Base-by-base conservation (phyloP, 1,140 invertebrate genomes). In the Hirudo medicinalis region DNA sequence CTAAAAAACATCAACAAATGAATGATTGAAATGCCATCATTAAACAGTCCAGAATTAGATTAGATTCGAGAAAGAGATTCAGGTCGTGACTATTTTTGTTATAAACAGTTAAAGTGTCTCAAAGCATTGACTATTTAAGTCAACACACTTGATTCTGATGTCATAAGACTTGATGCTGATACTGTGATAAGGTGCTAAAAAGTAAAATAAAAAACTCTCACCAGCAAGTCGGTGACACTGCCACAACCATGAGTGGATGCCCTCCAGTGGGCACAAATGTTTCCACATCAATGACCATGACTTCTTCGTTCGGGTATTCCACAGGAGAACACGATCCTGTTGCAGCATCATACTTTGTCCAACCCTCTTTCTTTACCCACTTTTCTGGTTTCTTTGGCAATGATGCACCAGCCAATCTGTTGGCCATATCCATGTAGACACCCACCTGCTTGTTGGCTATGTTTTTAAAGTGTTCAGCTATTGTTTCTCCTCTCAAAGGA, bases 241-340 rank as follows among this genome's bases (percentile, higher is more conserved):
- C 94, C 76, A 91, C 90, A 2, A 96, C 97, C 70, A 99, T 78
- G 0, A 90, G 92, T 3, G 96, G 94, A 54, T 87, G 84, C 74
- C 89, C 86, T 13, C 93, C 92, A 74, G 89, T 89, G 53, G 81
- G 84, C 77, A 95, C 86, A 76, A 94, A 89, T 19, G 94, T 89
- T 86, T 99, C 96, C 67, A 98, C 89, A 85, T 99, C 96, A 86
- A 98, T 95, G 69, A 99, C 87, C 15, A 97, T 79, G 11, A 87
- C 88, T 76, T 89, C 83, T 80, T 95, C 95, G 29, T 80, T 76
- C 36, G 85, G 85, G 76, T 75, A 84, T 40, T 76, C 74, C 20
- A 85, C 81, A 43, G 68, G 55, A 72, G 75, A 60, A 20, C 71
- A 17, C 54, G 29, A 74, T 57, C 69, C 79, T 76, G 73, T 75